phyloP scores from a whole-genome alignment of 2,113 vertebrate genomes.

The Petrocephalus microphthalmus region DNA sequence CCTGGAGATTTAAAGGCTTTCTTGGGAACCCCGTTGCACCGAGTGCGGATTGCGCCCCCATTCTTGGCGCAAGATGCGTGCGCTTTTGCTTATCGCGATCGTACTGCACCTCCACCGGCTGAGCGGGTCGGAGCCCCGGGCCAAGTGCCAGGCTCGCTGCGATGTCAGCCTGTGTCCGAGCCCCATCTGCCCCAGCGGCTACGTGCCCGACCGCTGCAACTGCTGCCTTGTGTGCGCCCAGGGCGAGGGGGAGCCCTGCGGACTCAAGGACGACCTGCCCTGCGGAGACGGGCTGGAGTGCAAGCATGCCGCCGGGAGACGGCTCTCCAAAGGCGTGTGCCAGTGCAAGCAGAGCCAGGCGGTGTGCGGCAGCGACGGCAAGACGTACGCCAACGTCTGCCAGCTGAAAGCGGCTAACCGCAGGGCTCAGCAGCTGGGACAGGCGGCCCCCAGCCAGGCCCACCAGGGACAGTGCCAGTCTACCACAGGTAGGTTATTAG shows the following conservation, averaged over 20 bases:
- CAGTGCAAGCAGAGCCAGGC: constrained; percentile 65
- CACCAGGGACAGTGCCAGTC: constrained; percentile 72
- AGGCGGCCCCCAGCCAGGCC: constrained; percentile 59
- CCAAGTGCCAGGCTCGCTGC: constrained; percentile 68
- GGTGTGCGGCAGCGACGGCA: constrained; percentile 83
- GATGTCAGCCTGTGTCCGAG: constrained; percentile 78
- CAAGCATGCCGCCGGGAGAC: constrained; percentile 52
- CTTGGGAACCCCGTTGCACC: not conserved
- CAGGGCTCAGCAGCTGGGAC: constrained; percentile 65
- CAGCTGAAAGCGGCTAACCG: constrained; percentile 71
- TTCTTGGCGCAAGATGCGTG: constrained; percentile 34
- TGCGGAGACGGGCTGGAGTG: constrained; percentile 82
- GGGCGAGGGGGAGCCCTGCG: constrained; percentile 74
- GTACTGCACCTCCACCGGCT: constrained; percentile 39
- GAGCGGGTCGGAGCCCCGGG: constrained; percentile 36
- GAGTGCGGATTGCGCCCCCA: not conserved
- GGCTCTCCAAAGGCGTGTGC: constrained; percentile 62
- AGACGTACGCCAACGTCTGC: constrained; percentile 75
- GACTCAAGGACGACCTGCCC: constrained; percentile 63
- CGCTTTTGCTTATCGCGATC: constrained; percentile 32
- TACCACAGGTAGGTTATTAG: constrained; percentile 62
- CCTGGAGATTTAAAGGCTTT: not conserved
- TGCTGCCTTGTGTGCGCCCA: constrained; percentile 84
- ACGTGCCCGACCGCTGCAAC: constrained; percentile 76
- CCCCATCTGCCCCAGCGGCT: constrained; percentile 75